Percentiles rank a stretch among this genome's conserved stretches.
These are phyloP conservation scores for Cepaea hortensis DNA, from an alignment of 2,888 invertebrate genomes.

Conservation along the genomic window DNA sequence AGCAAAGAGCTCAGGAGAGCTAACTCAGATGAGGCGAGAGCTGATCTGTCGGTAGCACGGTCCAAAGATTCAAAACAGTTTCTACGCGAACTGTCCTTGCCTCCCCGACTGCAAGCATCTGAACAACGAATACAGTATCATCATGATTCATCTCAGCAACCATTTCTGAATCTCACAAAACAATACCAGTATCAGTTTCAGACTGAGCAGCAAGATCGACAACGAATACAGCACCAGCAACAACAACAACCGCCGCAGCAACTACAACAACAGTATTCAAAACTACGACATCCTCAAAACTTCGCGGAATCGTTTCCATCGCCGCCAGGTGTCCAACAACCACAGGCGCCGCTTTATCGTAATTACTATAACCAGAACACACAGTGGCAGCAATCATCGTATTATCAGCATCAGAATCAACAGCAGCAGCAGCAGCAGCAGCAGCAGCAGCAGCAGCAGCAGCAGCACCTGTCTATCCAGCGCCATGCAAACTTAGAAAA, in stretches of 20 bases:
- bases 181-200: conserved; percentile 53
- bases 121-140: conserved; percentile 48
- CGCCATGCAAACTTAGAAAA: conserved; percentile 15
- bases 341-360: conserved; percentile 3
- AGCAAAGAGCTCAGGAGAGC: neutral
- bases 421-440: conserved; percentile 29
- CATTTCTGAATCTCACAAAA: conserved; percentile 40
- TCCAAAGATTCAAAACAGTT: neutral
- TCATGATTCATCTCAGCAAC: conserved; percentile 53
- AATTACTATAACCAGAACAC: neutral
- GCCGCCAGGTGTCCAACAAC: neutral
- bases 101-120: conserved; percentile 42
- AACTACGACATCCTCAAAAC: neutral
- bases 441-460: conserved; percentile 14
- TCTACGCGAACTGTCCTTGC: conserved; percentile 23
- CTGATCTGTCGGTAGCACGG: neutral
- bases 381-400: conserved; percentile 4
- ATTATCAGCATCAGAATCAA: conserved; percentile 41
- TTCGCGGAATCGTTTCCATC: neutral
- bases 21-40: conserved; percentile 6
- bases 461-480: neutral
- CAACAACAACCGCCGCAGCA: conserved; percentile 10
- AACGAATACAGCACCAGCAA: conserved; percentile 20
- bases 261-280: neutral
- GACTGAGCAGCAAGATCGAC: conserved; percentile 53